A percentile compares a stretch with the other conserved stretches of the same genome.
phyloP scores from a whole-genome alignment of 1,140 invertebrate species.

The Calliphora vicina region DNA sequence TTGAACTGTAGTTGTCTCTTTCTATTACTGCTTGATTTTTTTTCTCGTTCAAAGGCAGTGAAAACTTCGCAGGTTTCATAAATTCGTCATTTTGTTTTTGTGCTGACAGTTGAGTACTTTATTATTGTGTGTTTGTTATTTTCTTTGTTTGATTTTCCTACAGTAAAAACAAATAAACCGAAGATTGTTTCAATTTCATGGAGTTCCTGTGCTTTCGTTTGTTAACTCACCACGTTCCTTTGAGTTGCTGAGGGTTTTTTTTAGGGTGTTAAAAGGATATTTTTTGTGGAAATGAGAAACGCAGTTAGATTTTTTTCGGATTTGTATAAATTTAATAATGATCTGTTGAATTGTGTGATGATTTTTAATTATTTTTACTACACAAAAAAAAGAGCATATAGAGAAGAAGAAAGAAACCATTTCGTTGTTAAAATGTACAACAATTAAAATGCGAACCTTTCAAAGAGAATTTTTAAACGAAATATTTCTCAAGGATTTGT shows the following conservation, averaged over 20 bases:
- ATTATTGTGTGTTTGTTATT: too few species aligned
- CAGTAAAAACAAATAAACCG: background rate
- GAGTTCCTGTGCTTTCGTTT: constrained; percentile 40
- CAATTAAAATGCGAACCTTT: too few species aligned
- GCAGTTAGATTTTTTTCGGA: background rate
- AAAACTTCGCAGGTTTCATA: constrained; percentile 44
- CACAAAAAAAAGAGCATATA: too few species aligned
- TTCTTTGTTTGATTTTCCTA: constrained; percentile 43
- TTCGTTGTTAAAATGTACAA: too few species aligned
- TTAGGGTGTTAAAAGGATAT: background rate
- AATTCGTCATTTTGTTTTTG: constrained; percentile 63
- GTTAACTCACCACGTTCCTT: constrained; percentile 46
- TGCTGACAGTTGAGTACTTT: constrained; percentile 56
- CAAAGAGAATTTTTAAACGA: too few species aligned
- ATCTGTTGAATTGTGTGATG: background rate
- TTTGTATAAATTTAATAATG: constrained; percentile 14
- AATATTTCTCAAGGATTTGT: too few species aligned
- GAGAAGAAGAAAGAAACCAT: too few species aligned
- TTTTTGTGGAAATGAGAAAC: background rate
- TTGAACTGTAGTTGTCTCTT: background rate
- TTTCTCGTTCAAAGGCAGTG: background rate
- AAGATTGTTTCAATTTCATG: constrained; percentile 41
- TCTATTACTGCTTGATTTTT: background rate
- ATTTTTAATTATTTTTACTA: background rate
- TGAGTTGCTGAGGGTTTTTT: background rate